phyloP scores from a whole-genome alignment of 1,140 invertebrate genomes.

The Pemphigus obesinymphae region DNA sequence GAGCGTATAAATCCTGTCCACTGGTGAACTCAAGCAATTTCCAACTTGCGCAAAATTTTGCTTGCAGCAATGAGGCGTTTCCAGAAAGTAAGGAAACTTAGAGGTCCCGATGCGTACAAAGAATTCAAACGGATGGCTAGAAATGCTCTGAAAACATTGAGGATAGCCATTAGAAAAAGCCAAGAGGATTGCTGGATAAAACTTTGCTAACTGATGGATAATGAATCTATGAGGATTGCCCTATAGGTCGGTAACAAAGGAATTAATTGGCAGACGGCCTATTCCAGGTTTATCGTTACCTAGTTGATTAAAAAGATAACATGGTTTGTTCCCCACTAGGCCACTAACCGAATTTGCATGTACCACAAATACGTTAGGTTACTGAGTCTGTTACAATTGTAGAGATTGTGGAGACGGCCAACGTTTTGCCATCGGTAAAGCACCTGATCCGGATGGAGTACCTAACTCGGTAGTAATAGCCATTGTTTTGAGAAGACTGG shows the following conservation, averaged over 20 bases:
- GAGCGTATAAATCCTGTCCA: neutral
- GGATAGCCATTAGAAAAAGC: neutral
- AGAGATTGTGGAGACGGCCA: neutral
- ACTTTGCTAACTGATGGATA: neutral
- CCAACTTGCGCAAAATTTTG: neutral
- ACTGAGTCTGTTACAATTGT: neutral
- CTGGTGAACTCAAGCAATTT: neutral
- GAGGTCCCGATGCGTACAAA: neutral
- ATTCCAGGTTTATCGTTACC: neutral
- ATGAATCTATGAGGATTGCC: neutral
- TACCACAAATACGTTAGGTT: neutral
- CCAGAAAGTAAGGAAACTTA: neutral
- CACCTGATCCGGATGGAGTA: neutral
- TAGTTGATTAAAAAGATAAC: neutral
- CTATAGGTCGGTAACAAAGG: neutral
- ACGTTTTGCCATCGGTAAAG: neutral
- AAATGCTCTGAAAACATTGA: neutral
- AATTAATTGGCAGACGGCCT: neutral
- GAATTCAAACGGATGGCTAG: neutral
- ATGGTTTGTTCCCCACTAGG: neutral
- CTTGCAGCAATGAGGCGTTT: neutral
- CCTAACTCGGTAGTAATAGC: no score
- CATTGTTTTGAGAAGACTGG: neutral
- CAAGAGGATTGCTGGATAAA: neutral
- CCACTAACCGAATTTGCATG: neutral